phyloP scores from a whole-genome alignment of 2,888 invertebrate genomes.

The Alcis repandata region DNA sequence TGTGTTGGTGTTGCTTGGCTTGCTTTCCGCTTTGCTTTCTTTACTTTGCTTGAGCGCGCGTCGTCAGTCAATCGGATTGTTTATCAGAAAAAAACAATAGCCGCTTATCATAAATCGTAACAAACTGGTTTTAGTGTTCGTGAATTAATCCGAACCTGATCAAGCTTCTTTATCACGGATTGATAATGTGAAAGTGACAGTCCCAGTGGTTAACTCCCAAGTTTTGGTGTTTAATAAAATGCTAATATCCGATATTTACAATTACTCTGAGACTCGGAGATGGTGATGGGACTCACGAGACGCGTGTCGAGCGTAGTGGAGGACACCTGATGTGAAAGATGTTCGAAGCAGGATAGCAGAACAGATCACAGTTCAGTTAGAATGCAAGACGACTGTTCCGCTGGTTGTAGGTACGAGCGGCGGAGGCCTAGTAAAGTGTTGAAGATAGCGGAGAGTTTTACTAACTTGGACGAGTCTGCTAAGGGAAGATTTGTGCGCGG shows the following conservation, averaged over 20 bases:
- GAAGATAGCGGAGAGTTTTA: constrained; percentile 85
- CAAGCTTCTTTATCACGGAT: constrained; percentile 49
- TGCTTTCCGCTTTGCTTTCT: constrained; percentile 78
- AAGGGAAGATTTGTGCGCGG: constrained; percentile 81
- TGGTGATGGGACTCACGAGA: constrained; percentile 59
- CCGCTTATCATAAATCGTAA: constrained; percentile 65
- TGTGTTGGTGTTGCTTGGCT: constrained; percentile 73
- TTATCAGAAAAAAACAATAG: constrained; percentile 67
- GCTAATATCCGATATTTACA: constrained; percentile 77
- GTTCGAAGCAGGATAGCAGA: constrained; percentile 80
- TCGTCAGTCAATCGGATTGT: constrained; percentile 75
- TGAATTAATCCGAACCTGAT: constrained; percentile 54
- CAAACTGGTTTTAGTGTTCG: constrained; percentile 53
- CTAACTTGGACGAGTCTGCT: constrained; percentile 82
- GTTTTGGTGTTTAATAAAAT: constrained; percentile 74
- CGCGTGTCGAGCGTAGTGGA: constrained; percentile 65
- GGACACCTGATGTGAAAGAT: constrained; percentile 75
- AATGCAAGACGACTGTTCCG: constrained; percentile 83
- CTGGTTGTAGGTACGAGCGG: constrained; percentile 79
- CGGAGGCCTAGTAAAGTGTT: constrained; percentile 83
- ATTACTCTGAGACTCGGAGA: constrained; percentile 66
- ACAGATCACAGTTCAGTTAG: constrained; percentile 70
- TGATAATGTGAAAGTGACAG: constrained; percentile 83
- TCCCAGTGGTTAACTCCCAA: constrained; percentile 66
- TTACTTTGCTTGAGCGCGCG: constrained; percentile 81